These are phyloP conservation scores for Pachyuromys duprasi DNA, from an alignment of 2,797 vertebrate genomes.

Conservation along the genomic window DNA sequence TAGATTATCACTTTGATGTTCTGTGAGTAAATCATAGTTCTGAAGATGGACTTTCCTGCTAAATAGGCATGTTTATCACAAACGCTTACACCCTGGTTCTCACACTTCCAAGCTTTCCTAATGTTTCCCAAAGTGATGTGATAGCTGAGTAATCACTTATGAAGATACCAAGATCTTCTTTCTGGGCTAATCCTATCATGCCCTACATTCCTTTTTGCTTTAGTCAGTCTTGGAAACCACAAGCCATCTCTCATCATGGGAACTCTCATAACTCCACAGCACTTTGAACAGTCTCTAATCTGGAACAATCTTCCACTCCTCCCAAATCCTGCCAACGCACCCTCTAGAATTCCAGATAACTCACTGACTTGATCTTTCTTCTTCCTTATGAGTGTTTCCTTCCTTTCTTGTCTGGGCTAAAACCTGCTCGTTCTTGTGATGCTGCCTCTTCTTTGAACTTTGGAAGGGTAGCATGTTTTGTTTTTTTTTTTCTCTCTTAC, in stretches of 20 bases:
- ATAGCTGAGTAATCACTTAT: constrained; percentile 55
- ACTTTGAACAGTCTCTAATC: constrained; percentile 47
- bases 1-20: not conserved
- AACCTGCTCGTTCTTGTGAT: not conserved
- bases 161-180: constrained; percentile 58
- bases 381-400: constrained; percentile 13
- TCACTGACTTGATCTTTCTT: constrained; percentile 44
- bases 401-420: constrained; percentile 2
- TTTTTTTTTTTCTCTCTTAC: not conserved
- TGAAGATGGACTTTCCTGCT: not conserved
- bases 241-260: constrained; percentile 42
- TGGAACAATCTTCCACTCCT: constrained; percentile 41
- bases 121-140: not conserved
- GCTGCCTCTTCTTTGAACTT: not conserved
- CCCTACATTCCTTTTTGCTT: constrained; percentile 62
- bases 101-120: constrained; percentile 35
- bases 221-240: constrained; percentile 45
- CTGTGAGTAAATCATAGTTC: not conserved
- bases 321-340: not conserved
- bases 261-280: constrained; percentile 8
- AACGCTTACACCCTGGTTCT: constrained; percentile 45
- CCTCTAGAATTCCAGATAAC: constrained; percentile 59
- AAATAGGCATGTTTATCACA: constrained; percentile 21
- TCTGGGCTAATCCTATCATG: constrained; percentile 65
- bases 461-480: not conserved